Conservation (phyloP, 2,888 invertebrate genomes). For the Agrochola circellaris region DNA sequence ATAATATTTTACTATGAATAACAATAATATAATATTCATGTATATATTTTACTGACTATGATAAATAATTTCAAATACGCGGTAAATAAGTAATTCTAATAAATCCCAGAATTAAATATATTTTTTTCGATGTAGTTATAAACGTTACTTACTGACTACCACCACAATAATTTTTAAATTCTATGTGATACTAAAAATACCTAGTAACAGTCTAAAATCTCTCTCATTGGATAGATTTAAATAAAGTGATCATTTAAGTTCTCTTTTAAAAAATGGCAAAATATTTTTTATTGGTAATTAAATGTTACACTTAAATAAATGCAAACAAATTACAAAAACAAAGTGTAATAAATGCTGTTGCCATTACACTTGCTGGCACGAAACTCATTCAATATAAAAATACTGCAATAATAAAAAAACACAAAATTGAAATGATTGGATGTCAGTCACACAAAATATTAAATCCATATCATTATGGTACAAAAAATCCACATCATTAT, state of each 20-base stretch:
- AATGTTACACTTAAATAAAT: neutral
- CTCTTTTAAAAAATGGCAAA: neutral
- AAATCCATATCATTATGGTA: slow-evolving; percentile 1
- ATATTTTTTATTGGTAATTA: neutral
- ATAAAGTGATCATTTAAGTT: neutral
- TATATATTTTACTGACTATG: slow-evolving; percentile 1
- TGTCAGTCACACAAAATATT: neutral
- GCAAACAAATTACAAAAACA: neutral
- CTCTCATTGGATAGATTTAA: neutral
- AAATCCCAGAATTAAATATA: too few species aligned
- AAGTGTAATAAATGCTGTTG: neutral
- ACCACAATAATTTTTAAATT: neutral
- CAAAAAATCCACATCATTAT: too few species aligned
- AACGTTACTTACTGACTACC: neutral
- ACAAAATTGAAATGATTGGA: neutral
- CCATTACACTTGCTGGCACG: neutral
- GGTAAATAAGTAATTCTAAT: neutral
- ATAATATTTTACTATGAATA: neutral
- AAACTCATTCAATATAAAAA: neutral
- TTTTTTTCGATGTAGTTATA: neutral
- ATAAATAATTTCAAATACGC: neutral
- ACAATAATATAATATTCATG: neutral
- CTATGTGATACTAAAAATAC: neutral
- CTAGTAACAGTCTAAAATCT: neutral
- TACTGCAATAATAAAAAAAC: neutral